Conservation (phyloP, 2,888 invertebrate species). For the Spatulosminthurus flaviceps region DNA sequence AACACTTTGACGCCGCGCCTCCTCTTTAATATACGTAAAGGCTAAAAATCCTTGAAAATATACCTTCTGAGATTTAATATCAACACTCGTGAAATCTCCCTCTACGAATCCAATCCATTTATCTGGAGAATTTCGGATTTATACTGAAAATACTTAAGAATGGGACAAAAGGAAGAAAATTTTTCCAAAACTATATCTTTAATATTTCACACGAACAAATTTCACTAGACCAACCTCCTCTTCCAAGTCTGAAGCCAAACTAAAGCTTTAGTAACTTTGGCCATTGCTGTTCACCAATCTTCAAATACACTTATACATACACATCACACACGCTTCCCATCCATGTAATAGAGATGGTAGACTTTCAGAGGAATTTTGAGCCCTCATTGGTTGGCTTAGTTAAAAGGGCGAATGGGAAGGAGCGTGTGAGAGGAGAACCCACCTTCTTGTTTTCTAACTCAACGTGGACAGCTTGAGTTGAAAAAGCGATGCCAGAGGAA, state of each 20-base stretch:
- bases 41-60: too few relatives aligned
- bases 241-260: conserved; percentile 28
- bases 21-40: too few relatives aligned
- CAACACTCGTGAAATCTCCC: too few relatives aligned
- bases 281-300: conserved; percentile 18
- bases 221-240: background rate
- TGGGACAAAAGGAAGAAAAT: background rate
- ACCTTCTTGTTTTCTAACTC: background rate
- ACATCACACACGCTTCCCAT: conserved; percentile 3
- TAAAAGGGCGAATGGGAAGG: background rate
- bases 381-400: background rate
- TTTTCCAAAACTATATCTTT: background rate
- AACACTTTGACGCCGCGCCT: background rate
- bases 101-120: too few relatives aligned
- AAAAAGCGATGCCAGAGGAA: background rate
- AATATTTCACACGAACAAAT: background rate
- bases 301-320: background rate
- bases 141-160: background rate
- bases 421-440: background rate
- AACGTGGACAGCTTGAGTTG: background rate
- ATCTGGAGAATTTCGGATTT: too few relatives aligned
- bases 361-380: background rate
- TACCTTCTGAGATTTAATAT: too few relatives aligned
- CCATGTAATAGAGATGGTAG: background rate
- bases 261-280: conserved; percentile 7